Base-by-base conservation (phyloP, 2,797 vertebrate genomes). In the Ataeniobius toweri region DNA sequence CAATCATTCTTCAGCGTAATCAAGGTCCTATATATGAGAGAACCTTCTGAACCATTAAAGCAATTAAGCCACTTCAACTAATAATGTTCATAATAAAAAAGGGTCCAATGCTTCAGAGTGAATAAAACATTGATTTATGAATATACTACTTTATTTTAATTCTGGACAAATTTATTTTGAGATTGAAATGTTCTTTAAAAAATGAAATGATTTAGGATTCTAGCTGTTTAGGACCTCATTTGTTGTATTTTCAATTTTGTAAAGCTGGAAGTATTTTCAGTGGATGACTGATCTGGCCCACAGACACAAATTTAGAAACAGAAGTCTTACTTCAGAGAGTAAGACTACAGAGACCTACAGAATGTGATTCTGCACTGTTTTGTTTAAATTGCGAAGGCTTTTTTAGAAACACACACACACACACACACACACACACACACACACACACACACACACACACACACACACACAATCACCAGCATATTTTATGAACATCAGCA, bases 1-100 rank as follows among this genome's bases (percentile, higher is more conserved):
- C 76, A 89, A 84, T 91, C 86, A 86, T 72, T 81, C 75, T 81
- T 92, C 81, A 81, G 85, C 90, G 76, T 85, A 90, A 93, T 87
- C 89, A 88, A 71, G 85, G 31, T 63, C 77, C 81, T 74, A 75
- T 83, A 89, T 85, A 55, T 46, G 73, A 89, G 79, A 36, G 67
- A 80, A 78, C 69, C 81, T 89, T 85, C 79, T 83, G 73, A 81
- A 85, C 83, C 48, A 59, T 67, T 76, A 59, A 82, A 74, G 77
- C 76, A 82, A 90, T 80, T 83, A 92, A 83, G 70, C 79, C 72
- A 74, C 75, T 77, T 86, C 41, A 80, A 63, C 16, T 58, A 46
- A 78, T 63, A 26, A 46, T 44, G 44, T 56, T 46, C 31, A 69
- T 31, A 6, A 39, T 22, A 44, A 24, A 44, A 46, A 46, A 31